Evolutionary conservation across 2,113 vertebrate genomes (phyloP).

Genomic region (Morone chrysops): DNA sequence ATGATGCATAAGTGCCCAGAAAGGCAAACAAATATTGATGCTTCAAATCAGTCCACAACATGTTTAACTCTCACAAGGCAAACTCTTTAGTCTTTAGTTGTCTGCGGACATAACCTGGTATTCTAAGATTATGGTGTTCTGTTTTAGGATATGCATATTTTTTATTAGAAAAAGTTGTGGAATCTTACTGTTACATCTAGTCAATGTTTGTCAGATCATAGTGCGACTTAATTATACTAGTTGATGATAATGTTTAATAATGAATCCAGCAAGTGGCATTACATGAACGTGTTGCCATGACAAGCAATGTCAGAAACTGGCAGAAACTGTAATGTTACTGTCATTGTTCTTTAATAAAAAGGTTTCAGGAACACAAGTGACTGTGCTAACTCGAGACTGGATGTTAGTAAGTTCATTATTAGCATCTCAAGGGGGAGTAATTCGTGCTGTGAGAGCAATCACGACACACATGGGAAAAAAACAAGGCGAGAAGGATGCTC

Average conservation of each 20-base stretch:
- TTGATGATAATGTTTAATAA: neutral
- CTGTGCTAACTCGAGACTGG: neutral
- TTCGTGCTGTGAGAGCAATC: conserved; percentile 56
- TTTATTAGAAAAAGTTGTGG: neutral
- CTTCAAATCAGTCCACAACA: neutral
- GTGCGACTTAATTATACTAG: neutral
- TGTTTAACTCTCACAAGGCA: neutral
- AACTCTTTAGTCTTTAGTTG: neutral
- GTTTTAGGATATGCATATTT: neutral
- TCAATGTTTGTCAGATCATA: neutral
- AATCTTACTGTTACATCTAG: neutral
- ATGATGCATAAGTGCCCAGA: neutral
- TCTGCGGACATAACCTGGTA: neutral
- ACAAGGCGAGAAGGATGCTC: conserved; percentile 7
- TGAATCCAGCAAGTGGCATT: neutral
- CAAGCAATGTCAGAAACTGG: neutral
- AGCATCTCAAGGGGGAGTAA: conserved; percentile 50
- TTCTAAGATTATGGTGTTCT: neutral
- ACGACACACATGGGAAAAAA: neutral
- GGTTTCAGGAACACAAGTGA: neutral
- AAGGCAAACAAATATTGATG: neutral
- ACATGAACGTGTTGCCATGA: neutral
- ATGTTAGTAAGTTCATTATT: conserved; percentile 16
- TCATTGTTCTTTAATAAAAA: neutral
- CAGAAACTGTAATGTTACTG: neutral